Evolutionary conservation across 2,113 vertebrate genomes (phyloP).

Genomic region (Rhadina sibilatrix): DNA sequence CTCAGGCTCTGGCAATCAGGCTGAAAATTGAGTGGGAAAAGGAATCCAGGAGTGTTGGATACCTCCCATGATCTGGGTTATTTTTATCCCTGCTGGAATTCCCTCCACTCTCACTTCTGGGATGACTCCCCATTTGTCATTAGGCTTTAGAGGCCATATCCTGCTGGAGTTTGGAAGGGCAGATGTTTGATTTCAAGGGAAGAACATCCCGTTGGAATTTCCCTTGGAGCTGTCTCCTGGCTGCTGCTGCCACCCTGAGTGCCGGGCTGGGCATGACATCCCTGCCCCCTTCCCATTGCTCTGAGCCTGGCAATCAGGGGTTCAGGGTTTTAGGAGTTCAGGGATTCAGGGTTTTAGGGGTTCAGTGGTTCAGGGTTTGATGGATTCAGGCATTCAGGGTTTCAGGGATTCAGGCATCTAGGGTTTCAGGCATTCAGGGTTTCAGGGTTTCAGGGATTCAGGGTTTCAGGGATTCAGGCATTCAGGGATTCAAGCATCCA

Average conservation of each 20-base stretch:
- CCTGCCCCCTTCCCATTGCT: neutral
- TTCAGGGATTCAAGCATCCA: neutral
- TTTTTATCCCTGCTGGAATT: constrained; percentile 31
- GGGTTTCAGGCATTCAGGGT: neutral
- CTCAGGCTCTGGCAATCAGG: neutral
- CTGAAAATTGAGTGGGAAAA: neutral
- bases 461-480: no score
- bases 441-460: no score
- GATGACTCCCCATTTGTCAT: neutral
- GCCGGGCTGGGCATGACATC: neutral
- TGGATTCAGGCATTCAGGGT: neutral
- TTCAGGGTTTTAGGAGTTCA: neutral
- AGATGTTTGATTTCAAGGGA: rapidly evolving
- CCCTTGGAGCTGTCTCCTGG: rapidly evolving
- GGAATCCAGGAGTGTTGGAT: neutral
- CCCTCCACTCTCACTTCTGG: neutral
- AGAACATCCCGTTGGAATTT: rapidly evolving
- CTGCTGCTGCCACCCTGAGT: constrained; percentile 38
- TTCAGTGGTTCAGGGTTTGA: no score
- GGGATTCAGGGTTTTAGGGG: neutral
- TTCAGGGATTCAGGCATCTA: neutral
- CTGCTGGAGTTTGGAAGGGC: neutral
- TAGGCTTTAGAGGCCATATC: neutral
- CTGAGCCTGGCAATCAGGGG: no score
- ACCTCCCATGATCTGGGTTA: neutral